Evolutionary conservation across 2,888 invertebrate species (phyloP).

Genomic region (Cheiracanthium punctorium): DNA sequence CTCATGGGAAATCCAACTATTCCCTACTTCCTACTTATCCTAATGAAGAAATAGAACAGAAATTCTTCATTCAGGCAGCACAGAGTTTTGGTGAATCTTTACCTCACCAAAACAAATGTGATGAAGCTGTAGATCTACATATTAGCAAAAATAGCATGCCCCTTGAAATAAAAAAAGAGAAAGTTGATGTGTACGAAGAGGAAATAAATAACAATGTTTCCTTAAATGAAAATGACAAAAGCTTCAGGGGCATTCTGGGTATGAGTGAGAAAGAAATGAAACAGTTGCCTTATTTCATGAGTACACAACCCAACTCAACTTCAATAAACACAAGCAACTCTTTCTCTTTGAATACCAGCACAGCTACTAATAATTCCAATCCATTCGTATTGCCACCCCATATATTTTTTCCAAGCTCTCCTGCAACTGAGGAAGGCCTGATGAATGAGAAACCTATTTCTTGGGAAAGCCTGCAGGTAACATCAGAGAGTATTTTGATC

Average conservation of each 20-base stretch:
- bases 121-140: slow-evolving; percentile 40
- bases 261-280: slow-evolving; percentile 40
- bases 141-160: slow-evolving; percentile 22
- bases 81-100: slow-evolving; percentile 19
- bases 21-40: slow-evolving; percentile 49
- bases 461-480: slow-evolving; percentile 70
- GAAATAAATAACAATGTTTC: slow-evolving; percentile 59
- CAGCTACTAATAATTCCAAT: slow-evolving; percentile 23
- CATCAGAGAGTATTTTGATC: slow-evolving; percentile 71
- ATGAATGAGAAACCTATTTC: slow-evolving; percentile 53
- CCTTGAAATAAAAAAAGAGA: slow-evolving; percentile 61
- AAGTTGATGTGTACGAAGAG: slow-evolving; percentile 48
- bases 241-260: slow-evolving; percentile 19
- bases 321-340: slow-evolving; percentile 19
- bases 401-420: slow-evolving; percentile 59
- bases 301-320: slow-evolving; percentile 28
- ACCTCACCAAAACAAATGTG: slow-evolving; percentile 26
- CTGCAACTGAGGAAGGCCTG: slow-evolving; percentile 52
- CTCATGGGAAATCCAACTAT: slow-evolving; percentile 15
- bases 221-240: slow-evolving; percentile 20
- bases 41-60: slow-evolving; percentile 48
- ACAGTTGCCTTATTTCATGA: slow-evolving; percentile 47
- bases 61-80: slow-evolving; percentile 40
- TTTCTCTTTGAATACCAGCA: slow-evolving; percentile 36
- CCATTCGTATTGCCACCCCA: slow-evolving; percentile 62